Evolutionary conservation across 2,113 vertebrate genomes (phyloP), one percentile per base, ranked within the genome.

Genomic region (Corythaixoides concolor): DNA sequence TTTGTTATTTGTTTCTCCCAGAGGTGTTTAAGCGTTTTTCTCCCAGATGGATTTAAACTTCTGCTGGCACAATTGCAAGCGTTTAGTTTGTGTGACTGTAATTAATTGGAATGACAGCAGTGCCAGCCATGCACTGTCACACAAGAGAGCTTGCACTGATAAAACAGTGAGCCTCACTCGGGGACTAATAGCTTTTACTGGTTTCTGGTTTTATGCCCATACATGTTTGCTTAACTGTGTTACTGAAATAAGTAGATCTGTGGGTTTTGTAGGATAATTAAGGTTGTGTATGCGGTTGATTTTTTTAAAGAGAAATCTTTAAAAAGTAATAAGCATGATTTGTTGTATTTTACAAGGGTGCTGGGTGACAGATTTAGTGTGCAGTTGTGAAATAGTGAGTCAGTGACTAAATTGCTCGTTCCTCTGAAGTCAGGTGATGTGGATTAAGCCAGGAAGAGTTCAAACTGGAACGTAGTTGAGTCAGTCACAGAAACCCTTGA

Each of bases 401-500:
- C 56, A 68, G 52, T 82, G 91, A 79, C 66, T 89, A 55, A 86
- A 81, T 89, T 93, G 74, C 67, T 74, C 1, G 1, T 86, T 93
- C 39, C 6, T 86, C 76, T 95, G 68, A 92, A 96, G 82, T 91
- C 56, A 59, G 84, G 87, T 91, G 92, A 77, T 92, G 74, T 52
- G 43, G 55, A 94, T 97, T 97, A 96, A 84, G 30, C 73, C 37
- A 45, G 3, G 35, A 56, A 85, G 76, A 67, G 62, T 97, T 91
- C 88, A 87, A 76, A 76, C 67, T 49, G 56, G 67, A 88, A 73
- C 94, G 63, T 77, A 91, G 92, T 87, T 95, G 93, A 95, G 87
- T 90, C 97, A 95, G 86, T 95, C 59, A 39, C 63, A 88, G 87
- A 94, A 95, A 90, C 73, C 37, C 92, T 85, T 95, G 78, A 95